Base-by-base conservation (phyloP, 2,113 vertebrate genomes). In the Poeciliopsis retropinna region DNA sequence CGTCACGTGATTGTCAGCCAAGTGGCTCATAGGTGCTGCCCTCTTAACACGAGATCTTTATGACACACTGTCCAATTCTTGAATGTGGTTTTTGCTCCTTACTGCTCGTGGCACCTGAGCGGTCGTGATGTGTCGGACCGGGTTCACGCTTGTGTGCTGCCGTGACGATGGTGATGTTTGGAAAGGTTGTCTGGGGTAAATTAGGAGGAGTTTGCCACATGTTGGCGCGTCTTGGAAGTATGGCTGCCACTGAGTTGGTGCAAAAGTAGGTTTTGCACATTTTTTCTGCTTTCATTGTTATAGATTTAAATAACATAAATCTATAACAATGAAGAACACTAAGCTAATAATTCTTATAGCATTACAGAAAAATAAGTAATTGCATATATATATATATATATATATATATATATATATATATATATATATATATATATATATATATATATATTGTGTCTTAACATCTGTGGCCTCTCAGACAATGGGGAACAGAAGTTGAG, bases 11-110 rank as follows among this genome's bases (percentile, higher is more conserved):
- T 87, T 81, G 71, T 77, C 65, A 75, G 78, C 71, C 88, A 82
- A 87, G 81, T 89, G 86, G 80, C 80, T 85, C 64, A 63, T 83
- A 93, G 90, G 92, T 93, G 94, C 90, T 86, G 80, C 69, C 34
- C 70, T 67, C 71, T 70, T 89, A 86, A 93, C 85, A 89, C 82
- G 88, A 84, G 86, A 64, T 82, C 87, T 85, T 91, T 72, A 60
- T 94, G 94, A 94, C 93, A 92, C 85, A 29, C 73, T 92, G 90
- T 92, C 91, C 75, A 70, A 32, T 83, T 91, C 87, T 75, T 82
- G 60, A 84, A 89, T 75, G 76, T 84, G 60, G 70, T 25, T 67
- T 85, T 80, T 85, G 82, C 72, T 85, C 39, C 60, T 91, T 85
- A 87, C 90, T 82, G 68, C 80, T 71, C 70, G 65, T 72, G 86